phyloP scores from a whole-genome alignment of 1,140 invertebrate species.

The Cotesia typhae region DNA sequence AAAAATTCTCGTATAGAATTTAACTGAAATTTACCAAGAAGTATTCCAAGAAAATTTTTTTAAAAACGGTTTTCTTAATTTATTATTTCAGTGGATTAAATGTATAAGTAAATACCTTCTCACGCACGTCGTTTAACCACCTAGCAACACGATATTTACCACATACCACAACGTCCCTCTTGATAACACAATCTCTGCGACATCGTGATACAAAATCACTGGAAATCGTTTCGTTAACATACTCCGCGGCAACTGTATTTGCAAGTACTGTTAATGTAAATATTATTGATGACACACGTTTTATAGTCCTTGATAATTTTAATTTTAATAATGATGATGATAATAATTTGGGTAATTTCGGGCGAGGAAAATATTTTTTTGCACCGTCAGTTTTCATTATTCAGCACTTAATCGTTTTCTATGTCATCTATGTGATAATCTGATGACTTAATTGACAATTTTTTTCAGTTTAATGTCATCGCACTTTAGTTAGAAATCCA shows the following conservation, averaged over 20 bases:
- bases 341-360: not conserved
- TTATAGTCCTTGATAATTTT: conserved; percentile 18
- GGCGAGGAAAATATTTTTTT: not conserved
- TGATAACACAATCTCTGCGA: conserved; percentile 51
- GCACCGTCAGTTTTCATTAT: not conserved
- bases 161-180: conserved; percentile 46
- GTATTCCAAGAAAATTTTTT: too few species aligned
- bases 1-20: not conserved
- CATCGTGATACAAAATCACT: conserved; percentile 57
- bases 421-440: too few species aligned
- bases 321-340: not conserved
- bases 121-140: conserved; percentile 50
- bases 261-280: conserved; percentile 32
- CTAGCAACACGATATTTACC: conserved; percentile 51
- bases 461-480: too few species aligned
- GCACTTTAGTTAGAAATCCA: too few species aligned
- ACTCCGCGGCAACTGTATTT: conserved; percentile 12
- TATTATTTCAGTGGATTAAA: not conserved
- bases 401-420: too few species aligned
- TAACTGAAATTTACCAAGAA: not conserved
- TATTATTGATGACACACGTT: conserved; percentile 30
- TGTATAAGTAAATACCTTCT: conserved; percentile 48
- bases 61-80: too few species aligned
- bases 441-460: too few species aligned
- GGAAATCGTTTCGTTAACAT: conserved; percentile 40